phyloP scores from a whole-genome alignment of 2,113 vertebrate species.

The Symphodus melops region DNA sequence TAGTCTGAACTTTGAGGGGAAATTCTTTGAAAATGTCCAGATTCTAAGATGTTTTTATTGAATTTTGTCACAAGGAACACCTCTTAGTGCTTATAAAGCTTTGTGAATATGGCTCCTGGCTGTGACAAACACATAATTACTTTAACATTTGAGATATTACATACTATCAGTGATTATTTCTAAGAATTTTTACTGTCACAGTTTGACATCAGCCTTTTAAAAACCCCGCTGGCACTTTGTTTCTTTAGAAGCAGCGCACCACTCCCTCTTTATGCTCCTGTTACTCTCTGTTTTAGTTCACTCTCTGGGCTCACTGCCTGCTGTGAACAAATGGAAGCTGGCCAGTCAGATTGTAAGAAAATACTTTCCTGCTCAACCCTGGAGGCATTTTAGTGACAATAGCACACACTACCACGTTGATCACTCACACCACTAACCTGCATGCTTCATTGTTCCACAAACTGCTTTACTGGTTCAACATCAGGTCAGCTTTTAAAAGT shows the following conservation, averaged over 20 bases:
- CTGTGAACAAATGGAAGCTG: conserved; percentile 69
- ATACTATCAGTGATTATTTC: not conserved
- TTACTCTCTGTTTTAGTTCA: conserved; percentile 64
- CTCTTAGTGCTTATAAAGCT: too few species aligned
- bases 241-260: conserved; percentile 27
- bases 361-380: conserved; percentile 57
- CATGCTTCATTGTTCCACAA: conserved; percentile 15
- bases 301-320: conserved; percentile 57
- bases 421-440: conserved; percentile 10
- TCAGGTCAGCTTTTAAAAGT: not conserved
- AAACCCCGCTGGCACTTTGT: conserved; percentile 17
- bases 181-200: conserved; percentile 1
- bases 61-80: too few species aligned
- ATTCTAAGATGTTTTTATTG: too few species aligned
- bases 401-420: conserved; percentile 22
- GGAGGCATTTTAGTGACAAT: conserved; percentile 61
- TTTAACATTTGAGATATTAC: not conserved
- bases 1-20: too few species aligned
- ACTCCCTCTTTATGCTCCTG: conserved; percentile 39
- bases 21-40: too few species aligned
- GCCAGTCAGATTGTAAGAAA: conserved; percentile 71
- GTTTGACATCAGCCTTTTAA: not conserved
- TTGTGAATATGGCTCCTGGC: too few species aligned
- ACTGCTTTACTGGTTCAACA: not conserved
- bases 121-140: not conserved